Evolutionary conservation across 2,113 vertebrate species (phyloP).

Genomic region (Paradoxurus hermaphroditus): DNA sequence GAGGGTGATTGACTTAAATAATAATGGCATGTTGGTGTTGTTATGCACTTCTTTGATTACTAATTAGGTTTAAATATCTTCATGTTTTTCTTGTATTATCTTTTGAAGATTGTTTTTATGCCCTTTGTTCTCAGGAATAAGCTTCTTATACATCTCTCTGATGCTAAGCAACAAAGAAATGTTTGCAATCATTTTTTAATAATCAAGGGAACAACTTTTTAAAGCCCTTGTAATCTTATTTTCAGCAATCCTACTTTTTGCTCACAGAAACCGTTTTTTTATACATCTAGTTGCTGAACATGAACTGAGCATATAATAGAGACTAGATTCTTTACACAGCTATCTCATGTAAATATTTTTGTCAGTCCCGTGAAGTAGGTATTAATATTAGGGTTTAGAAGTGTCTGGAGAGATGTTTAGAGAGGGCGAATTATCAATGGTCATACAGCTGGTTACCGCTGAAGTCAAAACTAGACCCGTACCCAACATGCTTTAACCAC

Average conservation of each 20-base stretch:
- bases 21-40: not conserved
- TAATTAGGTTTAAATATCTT: not conserved
- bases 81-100: not conserved
- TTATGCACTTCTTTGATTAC: not conserved
- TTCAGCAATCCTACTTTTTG: not conserved
- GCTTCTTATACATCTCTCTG: not conserved
- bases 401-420: not conserved
- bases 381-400: not conserved
- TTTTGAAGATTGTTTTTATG: not conserved
- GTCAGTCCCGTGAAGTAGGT: not conserved
- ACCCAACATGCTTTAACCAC: not conserved
- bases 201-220: not conserved
- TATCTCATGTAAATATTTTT: not conserved
- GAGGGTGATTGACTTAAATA: not conserved
- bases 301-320: not conserved
- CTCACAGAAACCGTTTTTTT: not conserved
- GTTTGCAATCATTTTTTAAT: not conserved
- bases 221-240: not conserved
- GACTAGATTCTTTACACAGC: not conserved
- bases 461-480: not conserved
- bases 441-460: not conserved
- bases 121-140: not conserved
- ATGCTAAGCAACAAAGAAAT: not conserved
- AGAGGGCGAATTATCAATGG: not conserved
- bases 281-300: not conserved